Conservation (phyloP, 2,888 invertebrate genomes). For the Nomada fabriciana region DNA sequence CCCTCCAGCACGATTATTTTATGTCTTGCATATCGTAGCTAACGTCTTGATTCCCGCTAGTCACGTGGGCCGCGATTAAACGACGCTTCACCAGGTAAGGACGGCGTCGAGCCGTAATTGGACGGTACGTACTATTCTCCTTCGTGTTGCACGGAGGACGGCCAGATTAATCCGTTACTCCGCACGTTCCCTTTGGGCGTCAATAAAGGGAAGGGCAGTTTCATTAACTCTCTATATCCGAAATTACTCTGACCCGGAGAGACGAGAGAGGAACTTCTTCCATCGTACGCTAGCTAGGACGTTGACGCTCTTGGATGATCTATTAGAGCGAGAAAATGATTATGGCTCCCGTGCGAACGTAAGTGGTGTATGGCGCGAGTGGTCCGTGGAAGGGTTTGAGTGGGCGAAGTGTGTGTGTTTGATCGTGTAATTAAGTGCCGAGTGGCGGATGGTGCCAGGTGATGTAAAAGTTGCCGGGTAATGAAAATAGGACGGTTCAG, state of each 20-base stretch:
- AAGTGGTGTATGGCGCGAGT: background rate
- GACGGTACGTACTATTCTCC: slow-evolving; percentile 56
- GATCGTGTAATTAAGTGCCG: background rate
- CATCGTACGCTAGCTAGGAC: background rate
- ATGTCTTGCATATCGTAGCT: slow-evolving; percentile 50
- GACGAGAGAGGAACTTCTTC: slow-evolving; percentile 12
- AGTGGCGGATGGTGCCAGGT: background rate
- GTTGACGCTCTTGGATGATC: background rate
- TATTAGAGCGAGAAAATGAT: slow-evolving; percentile 9
- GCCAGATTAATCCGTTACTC: slow-evolving; percentile 58
- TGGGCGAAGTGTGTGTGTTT: background rate
- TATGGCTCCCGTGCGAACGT: background rate
- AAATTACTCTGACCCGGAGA: slow-evolving; percentile 21
- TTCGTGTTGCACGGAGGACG: slow-evolving; percentile 35
- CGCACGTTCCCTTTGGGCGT: slow-evolving; percentile 25
- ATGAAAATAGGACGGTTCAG: too few species aligned
- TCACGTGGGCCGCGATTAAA: slow-evolving; percentile 69
- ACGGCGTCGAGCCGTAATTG: slow-evolving; percentile 60
- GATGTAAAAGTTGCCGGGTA: too few species aligned
- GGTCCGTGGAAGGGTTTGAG: background rate
- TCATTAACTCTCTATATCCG: slow-evolving; percentile 40
- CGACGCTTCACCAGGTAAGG: slow-evolving; percentile 52
- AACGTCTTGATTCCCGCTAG: slow-evolving; percentile 64
- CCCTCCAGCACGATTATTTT: slow-evolving; percentile 44
- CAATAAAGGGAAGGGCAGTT: slow-evolving; percentile 35